Evolutionary conservation across 2,888 invertebrate species (phyloP), one percentile per base, ranked within the genome.

Genomic region (Philhelius pedissequus): DNA sequence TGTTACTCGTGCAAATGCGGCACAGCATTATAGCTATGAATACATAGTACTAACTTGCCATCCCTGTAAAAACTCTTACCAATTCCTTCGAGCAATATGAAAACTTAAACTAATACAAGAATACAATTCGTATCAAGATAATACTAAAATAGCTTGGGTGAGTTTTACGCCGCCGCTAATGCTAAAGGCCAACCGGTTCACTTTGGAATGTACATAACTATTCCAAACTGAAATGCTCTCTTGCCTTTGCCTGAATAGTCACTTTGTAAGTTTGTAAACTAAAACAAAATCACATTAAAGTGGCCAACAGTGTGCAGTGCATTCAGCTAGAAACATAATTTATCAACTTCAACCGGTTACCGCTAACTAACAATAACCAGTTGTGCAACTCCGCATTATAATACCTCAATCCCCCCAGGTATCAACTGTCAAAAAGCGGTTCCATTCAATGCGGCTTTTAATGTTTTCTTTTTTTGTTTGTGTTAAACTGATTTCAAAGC

Each of bases 161-260:
- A n/a, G 7, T 32, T 56, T n/a, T 13, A 38, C 35, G 8, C n/a
- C n/a, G n/a, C n/a, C n/a, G n/a, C n/a, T n/a, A n/a, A n/a, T n/a
- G n/a, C 6, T 38, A 62, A 74, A 74, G 74, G 74, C 69, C 74
- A 80, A 80, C 79, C 79, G 79, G 79, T 80, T 69, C 35, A 52
- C 25, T 60, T 66, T 71, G 45, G 30, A 56, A 25, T 25, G 1
- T 2, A 48, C 8, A 1, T n/a, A 22, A 3, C 11, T 25, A 20
- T 18, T 2, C 27, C 0, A 30, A 43, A 4, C 13, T 18, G 3
- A 62, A 43, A 27, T 15, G 15, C 3, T 43, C 13, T 60, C 27
- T 60, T n/a, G n/a, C n/a, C n/a, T 15, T 22, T 25, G 15, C 6
- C 3, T 15, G 15, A 22, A 40, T 9, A 40, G 60, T 4, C 40